Evolutionary conservation across 2,113 vertebrate species (phyloP), one percentile per base, ranked within the genome.

Genomic region (Sclerurus mexicanus): DNA sequence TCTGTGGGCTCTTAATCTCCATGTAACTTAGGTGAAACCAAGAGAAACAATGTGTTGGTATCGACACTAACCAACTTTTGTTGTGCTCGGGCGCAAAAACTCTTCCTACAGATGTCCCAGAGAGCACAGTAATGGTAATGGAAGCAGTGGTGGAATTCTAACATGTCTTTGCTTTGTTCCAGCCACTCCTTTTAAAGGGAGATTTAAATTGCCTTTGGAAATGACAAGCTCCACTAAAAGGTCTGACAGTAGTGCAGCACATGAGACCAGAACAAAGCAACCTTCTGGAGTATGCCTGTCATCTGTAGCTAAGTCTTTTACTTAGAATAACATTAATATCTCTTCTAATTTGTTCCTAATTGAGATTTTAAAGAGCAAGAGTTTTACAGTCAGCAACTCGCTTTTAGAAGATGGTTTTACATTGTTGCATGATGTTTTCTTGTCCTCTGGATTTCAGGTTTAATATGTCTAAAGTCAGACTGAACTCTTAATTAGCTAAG

Each of bases 141-240:
- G 46, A 72, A 79, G 23, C 76, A 47, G 30, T 33, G 14, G 8
- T 66, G 46, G 28, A 62, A 53, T 80, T 84, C 21, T 93, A 39
- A 78, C 19, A 10, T 21, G 30, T 67, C 6, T 94, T 27, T 89
- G 30, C 33, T 87, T 67, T 96, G n/a, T 80, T 97, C 81, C 95
- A 98, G 98, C 97, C 89, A 88, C 97, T 82, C 92, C 96, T 92
- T 96, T 23, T 56, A 98, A 96, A 93, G 60, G 60, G 50, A 98
- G 97, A 96, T 75, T 89, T 89, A 99, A 99, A 92, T 95, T 97
- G 56, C 97, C 98, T 66, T 94, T 99, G 91, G 95, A 99, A 95
- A 98, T 98, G 97, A 96, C 89, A 27, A 97, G 83, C 63, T 98
- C 98, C 83, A 47, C 94, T 85, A 97, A 97, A 91, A 98, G 52